Percentiles rank a stretch among this genome's conserved stretches.
These are phyloP conservation scores for Catharus fuscescens DNA, from an alignment of 2,113 vertebrate species.

Conservation along the genomic window DNA sequence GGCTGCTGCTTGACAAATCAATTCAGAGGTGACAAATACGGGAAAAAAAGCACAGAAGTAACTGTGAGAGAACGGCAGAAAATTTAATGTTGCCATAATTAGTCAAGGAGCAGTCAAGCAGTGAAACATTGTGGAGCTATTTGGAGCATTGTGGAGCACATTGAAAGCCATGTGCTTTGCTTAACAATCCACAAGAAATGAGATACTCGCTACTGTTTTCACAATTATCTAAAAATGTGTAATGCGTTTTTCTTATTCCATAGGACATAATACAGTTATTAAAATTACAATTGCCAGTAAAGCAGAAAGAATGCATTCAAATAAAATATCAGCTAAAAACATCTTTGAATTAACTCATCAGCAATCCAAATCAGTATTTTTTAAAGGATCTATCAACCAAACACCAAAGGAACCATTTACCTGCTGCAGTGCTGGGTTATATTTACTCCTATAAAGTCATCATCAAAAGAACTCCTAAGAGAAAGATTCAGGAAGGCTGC, in stretches of 20 bases:
- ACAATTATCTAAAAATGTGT: background rate
- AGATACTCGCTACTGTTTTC: background rate
- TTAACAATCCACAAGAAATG: background rate
- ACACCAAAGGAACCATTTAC: background rate
- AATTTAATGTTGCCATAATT: background rate
- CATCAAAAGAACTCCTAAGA: background rate
- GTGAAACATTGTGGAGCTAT: background rate
- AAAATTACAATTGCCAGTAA: background rate
- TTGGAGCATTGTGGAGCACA: background rate
- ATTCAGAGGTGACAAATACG: constrained; percentile 28
- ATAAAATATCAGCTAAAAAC: background rate
- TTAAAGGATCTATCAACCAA: background rate
- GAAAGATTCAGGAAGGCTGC: background rate
- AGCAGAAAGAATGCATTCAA: background rate
- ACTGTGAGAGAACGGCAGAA: background rate
- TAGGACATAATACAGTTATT: background rate
- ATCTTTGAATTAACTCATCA: background rate
- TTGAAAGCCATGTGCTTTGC: background rate
- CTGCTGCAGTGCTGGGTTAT: background rate
- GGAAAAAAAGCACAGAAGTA: background rate
- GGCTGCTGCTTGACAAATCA: constrained; percentile 26
- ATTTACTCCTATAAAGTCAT: background rate
- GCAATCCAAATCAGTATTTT: background rate
- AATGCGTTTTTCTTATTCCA: background rate
- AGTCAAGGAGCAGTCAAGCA: background rate